Percentiles rank a stretch among this genome's conserved stretches.
Evolutionary conservation across 2,888 invertebrate species (phyloP).

Genomic region (Sthenelais limicola): DNA sequence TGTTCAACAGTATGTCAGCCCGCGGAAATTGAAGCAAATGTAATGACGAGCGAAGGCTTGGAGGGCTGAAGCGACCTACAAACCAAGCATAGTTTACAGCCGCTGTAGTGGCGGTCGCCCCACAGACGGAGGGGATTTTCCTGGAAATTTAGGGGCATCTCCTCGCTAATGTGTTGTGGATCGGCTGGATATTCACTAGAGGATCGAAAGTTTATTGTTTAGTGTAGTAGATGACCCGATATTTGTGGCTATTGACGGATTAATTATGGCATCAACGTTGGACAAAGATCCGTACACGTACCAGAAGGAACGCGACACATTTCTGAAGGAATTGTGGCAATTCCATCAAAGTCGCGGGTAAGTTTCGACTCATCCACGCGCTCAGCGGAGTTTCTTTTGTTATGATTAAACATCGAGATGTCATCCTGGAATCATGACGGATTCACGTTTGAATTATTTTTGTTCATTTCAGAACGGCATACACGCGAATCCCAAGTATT

Average conservation of each 20-base stretch:
- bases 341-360: conserved; percentile 95
- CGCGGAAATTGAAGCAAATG: neutral
- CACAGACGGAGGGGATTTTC: conserved; percentile 33
- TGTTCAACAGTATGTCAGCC: conserved; percentile 11
- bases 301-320: conserved; percentile 84
- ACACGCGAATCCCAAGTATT: conserved; percentile 83
- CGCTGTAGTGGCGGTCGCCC: conserved; percentile 28
- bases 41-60: neutral
- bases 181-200: conserved; percentile 15
- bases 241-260: conserved; percentile 9
- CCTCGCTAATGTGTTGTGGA: conserved; percentile 21
- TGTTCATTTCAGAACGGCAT: conserved; percentile 76
- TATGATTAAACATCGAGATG: neutral
- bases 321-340: conserved; percentile 87
- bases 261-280: conserved; percentile 22
- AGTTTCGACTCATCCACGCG: conserved; percentile 71
- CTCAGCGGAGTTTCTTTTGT: neutral
- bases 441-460: conserved; percentile 5
- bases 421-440: neutral
- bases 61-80: conserved; percentile 20
- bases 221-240: neutral
- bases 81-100: conserved; percentile 23
- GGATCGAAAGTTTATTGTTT: neutral
- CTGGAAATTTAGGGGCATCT: conserved; percentile 37
- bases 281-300: conserved; percentile 83